phyloP scores from a whole-genome alignment of 2,113 vertebrate genomes.

The Hydrochoerus hydrochaeris region DNA sequence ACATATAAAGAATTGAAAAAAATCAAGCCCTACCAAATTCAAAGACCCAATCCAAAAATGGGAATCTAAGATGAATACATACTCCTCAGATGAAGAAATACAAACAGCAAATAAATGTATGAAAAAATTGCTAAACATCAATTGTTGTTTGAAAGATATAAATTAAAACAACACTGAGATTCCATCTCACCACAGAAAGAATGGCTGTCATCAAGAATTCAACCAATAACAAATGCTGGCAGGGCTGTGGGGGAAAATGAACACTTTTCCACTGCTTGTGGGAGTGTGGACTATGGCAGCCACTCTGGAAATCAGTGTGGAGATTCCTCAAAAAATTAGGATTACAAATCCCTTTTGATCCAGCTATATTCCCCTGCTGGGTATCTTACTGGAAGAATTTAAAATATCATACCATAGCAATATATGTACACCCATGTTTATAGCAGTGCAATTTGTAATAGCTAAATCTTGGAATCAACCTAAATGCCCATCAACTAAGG shows the following conservation, averaged over 20 bases:
- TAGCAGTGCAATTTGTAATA: neutral
- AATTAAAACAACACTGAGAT: neutral
- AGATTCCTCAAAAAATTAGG: neutral
- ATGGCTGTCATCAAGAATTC: neutral
- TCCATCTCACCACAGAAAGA: neutral
- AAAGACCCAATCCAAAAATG: neutral
- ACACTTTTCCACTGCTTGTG: neutral
- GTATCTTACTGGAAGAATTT: neutral
- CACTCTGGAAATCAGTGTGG: neutral
- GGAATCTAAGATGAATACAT: neutral
- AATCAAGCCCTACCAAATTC: neutral
- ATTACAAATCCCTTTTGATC: neutral
- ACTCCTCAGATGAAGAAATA: neutral
- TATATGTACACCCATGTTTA: neutral
- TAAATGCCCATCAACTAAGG: neutral
- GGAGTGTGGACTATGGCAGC: neutral
- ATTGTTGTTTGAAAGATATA: neutral
- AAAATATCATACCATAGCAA: neutral
- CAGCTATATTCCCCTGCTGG: neutral
- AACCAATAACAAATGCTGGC: neutral
- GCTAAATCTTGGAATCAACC: neutral
- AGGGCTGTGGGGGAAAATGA: neutral
- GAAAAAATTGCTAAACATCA: neutral
- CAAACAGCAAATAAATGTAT: neutral
- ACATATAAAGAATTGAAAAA: neutral